Conservation (phyloP, 2,888 invertebrate genomes). For the Zootermopsis nevadensis region DNA sequence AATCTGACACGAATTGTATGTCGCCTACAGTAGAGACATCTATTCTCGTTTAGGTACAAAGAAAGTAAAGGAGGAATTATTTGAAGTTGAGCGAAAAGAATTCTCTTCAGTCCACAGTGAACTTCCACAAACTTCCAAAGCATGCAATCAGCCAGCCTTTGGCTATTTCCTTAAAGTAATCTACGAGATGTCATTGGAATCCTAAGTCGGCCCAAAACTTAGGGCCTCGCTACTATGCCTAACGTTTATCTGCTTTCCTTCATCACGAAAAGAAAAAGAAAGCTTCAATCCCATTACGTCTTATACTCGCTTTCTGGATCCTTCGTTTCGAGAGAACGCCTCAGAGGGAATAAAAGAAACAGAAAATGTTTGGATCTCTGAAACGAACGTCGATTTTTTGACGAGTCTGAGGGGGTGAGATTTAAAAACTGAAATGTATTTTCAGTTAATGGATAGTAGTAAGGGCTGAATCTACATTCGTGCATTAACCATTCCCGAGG, state of each 20-base stretch:
- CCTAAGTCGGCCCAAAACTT: slow-evolving; percentile 7
- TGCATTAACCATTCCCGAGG: slow-evolving; percentile 20
- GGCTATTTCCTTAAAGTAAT: slow-evolving; percentile 28
- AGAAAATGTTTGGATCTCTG: slow-evolving; percentile 25
- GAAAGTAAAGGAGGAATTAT: neutral
- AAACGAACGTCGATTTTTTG: slow-evolving; percentile 39
- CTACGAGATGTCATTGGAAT: slow-evolving; percentile 25
- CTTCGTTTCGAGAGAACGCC: slow-evolving; percentile 21
- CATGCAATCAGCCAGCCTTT: slow-evolving; percentile 21
- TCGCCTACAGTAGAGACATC: neutral
- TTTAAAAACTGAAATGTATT: slow-evolving; percentile 25
- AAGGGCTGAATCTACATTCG: slow-evolving; percentile 4
- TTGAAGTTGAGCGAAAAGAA: slow-evolving; percentile 1
- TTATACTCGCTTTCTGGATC: slow-evolving; percentile 21
- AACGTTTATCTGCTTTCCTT: slow-evolving; percentile 6
- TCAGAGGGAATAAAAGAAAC: slow-evolving; percentile 38
- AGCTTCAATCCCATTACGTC: slow-evolving; percentile 34
- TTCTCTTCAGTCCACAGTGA: neutral
- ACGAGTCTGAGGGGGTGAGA: neutral
- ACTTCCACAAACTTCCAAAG: slow-evolving; percentile 10
- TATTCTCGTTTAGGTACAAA: neutral
- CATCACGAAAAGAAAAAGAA: slow-evolving; percentile 30
- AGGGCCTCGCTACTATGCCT: neutral
- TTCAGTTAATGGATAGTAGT: slow-evolving; percentile 9
- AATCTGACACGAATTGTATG: neutral